Evolutionary conservation across 2,113 vertebrate genomes (phyloP).

Genomic region (Clarias gariepinus): DNA sequence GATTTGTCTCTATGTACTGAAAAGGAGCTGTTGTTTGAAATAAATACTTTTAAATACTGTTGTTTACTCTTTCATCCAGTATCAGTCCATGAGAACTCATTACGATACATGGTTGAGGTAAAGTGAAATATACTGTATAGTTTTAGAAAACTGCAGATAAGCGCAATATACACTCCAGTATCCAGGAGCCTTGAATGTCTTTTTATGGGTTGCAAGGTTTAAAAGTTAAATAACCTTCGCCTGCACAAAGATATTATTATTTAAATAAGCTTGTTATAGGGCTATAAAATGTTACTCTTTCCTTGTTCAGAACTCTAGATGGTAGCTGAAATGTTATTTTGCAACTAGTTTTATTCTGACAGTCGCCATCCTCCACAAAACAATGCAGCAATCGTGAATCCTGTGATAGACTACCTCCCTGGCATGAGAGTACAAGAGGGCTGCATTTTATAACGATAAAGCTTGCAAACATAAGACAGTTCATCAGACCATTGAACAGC

Average conservation of each 20-base stretch:
- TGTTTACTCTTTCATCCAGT: background rate
- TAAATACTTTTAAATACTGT: background rate
- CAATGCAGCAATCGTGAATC: no score
- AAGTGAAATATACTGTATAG: conserved; percentile 20
- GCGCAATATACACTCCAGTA: background rate
- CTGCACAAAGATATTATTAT: background rate
- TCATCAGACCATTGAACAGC: no score
- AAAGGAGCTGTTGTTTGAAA: background rate
- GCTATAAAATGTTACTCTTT: background rate
- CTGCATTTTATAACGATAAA: no score
- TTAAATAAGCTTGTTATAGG: background rate
- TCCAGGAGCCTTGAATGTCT: background rate
- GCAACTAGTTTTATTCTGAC: no score
- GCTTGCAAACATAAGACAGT: no score
- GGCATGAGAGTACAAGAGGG: no score
- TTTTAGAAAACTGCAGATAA: background rate
- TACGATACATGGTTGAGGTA: background rate
- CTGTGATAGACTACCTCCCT: no score
- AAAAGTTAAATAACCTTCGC: background rate
- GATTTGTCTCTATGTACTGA: background rate
- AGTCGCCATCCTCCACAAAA: no score
- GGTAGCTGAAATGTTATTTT: no score
- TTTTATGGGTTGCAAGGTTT: background rate
- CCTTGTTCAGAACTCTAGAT: no score
- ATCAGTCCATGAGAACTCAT: conserved; percentile 1